Evolutionary conservation across 37 sponge, comb jelly and placozoan genomes (phyloP), one percentile per base, ranked within the genome.

Genomic region (Aphrocallistes beatrix): DNA sequence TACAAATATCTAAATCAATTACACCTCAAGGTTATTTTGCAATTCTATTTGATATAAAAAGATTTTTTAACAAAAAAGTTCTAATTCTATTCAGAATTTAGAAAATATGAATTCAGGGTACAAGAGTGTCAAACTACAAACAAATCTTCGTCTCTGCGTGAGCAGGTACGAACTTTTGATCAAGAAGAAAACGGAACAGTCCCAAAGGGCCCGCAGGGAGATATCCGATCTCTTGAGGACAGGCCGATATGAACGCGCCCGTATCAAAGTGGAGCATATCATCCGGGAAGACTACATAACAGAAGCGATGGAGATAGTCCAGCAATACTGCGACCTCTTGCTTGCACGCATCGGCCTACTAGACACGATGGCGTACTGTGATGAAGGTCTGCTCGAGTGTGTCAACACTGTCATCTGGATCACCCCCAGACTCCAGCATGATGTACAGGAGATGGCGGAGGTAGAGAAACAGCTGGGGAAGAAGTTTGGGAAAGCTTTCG

Each of bases 211-310:
- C 0, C 45, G 99, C 25, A 99, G 92, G 69, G 99, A 99, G 84
- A 99, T 99, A 38, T 97, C 99, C 10, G 99, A 96, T 47, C 96
- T 96, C 88, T 86, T 99, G n/a, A 91, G 90, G 85, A 82, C 86
- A 1, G 91, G 87, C 32, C 88, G 95, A 38, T 83, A 86, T 38
- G 99, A 99, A 50, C 88, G 99, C 36, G 99, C 99, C 10, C 85
- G 92, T 47, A 96, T 99, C 38, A 88, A 60, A 60, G 99, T 99
- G 51, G 99, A 99, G 51, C 99, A 99, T 85, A 96, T 99, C 51
- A 94, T 99, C 38, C 83, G 99, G 48, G 99, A 99, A 40, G 99
- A 99, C 86, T 99, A 99, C 84, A 49, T 99, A 10, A 94, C 96
- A 38, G 99, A 99, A 48, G 99, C 99, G 0, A 89, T 96, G 93